These are phyloP conservation scores for Heteropelma amictum DNA, from an alignment of 2,888 invertebrate genomes.

Conservation along the genomic window DNA sequence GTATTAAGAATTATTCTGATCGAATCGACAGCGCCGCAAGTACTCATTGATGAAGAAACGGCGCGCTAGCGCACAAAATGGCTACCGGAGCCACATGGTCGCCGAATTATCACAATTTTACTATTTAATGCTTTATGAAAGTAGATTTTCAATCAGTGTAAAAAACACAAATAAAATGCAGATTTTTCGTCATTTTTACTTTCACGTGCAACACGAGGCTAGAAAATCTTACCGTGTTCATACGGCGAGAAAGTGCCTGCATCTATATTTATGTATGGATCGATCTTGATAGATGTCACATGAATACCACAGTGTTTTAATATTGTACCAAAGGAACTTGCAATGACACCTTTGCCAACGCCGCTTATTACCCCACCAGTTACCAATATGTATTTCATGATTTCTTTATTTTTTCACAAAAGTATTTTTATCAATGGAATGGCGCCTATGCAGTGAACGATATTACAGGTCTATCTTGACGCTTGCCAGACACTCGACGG, in stretches of 20 bases:
- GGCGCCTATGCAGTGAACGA: neutral
- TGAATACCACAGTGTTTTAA: constrained; percentile 96
- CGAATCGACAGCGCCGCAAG: neutral
- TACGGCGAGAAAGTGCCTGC: constrained; percentile 99
- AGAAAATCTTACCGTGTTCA: constrained; percentile 90
- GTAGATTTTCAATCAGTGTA: neutral
- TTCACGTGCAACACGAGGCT: neutral
- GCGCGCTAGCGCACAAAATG: constrained; percentile 60
- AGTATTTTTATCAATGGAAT: neutral
- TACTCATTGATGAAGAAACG: neutral
- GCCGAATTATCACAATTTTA: constrained; percentile 1
- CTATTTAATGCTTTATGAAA: neutral
- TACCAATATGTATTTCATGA: constrained; percentile 98
- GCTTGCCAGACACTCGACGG: constrained; percentile 58
- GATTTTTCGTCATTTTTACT: neutral
- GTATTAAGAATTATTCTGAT: no score
- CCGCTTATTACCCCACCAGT: constrained; percentile 99
- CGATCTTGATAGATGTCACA: constrained; percentile 99
- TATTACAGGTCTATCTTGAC: constrained; percentile 1
- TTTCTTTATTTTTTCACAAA: constrained; percentile 12
- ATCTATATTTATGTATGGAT: constrained; percentile 99
- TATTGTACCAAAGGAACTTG: constrained; percentile 96
- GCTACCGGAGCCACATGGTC: constrained; percentile 63
- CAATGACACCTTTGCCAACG: constrained; percentile 97
- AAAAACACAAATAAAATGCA: neutral